Conservation (phyloP, 2,113 vertebrate species). For the Elgaria multicarinata region DNA sequence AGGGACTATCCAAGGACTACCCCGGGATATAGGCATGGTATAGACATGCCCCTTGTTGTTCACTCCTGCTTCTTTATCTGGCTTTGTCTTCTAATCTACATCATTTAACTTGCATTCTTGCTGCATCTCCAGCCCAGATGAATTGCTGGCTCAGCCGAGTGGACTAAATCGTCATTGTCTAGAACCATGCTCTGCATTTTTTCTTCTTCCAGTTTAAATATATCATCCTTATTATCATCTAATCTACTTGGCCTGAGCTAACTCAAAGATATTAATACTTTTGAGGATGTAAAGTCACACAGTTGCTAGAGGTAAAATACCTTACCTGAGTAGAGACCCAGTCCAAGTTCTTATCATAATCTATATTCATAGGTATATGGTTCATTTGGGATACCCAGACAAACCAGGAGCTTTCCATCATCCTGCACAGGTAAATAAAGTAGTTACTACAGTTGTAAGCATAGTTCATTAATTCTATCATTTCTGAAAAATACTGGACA, state of each 20-base stretch:
- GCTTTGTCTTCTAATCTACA: too few species aligned
- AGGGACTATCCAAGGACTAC: too few species aligned
- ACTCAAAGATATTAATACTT: not conserved
- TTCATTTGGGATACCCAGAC: slow-evolving; percentile 73
- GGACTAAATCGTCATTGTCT: not conserved
- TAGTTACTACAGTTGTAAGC: not conserved
- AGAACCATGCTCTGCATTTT: not conserved
- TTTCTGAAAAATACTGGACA: not conserved
- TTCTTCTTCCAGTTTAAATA: not conserved
- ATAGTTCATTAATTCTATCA: not conserved
- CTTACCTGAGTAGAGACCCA: slow-evolving; percentile 78
- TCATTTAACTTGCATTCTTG: not conserved
- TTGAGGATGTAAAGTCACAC: not conserved
- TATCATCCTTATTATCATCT: not conserved
- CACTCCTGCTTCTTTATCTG: not conserved
- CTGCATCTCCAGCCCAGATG: not conserved
- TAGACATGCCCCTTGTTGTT: too few species aligned
- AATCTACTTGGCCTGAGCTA: not conserved
- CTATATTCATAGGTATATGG: slow-evolving; percentile 64
- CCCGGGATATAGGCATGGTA: too few species aligned
- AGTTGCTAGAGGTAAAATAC: not conserved
- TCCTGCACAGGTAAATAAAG: slow-evolving; percentile 35
- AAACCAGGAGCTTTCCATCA: slow-evolving; percentile 70
- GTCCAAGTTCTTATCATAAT: slow-evolving; percentile 71
- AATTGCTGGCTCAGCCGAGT: not conserved